Base-by-base conservation (phyloP, 2,113 vertebrate species). In the Daboia siamensis region DNA sequence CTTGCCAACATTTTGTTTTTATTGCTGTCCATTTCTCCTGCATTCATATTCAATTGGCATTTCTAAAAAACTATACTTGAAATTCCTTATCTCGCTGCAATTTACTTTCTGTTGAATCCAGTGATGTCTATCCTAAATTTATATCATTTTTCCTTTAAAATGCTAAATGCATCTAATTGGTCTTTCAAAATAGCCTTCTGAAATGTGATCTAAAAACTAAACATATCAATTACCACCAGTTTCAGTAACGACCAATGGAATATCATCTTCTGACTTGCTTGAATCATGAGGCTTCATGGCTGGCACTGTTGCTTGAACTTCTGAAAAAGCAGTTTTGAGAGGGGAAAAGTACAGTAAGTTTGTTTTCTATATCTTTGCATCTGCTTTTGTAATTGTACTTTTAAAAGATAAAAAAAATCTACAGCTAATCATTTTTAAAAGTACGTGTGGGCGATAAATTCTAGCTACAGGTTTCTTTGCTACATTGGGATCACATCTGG, bases 211-310 rank as follows among this genome's bases (percentile, higher is more conserved):
- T 80, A 87, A 91, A 89, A 93, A 24, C 92, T 8, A 91, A 5
- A 23, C 59, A 87, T 96, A 90, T 15, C 89, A 91, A 91, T 97
- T 97, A 98, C 98, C 98, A 98, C 98, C 98, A 97, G 98, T 96
- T 97, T 98, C 98, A 93, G 98, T 98, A 93, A 98, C 97, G 89
- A 97, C 97, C 89, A 98, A 94, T 93, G 98, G 97, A 94, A 97
- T 97, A 80, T 97, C 94, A 87, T 98, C 97, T 96, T 96, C 97
- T 92, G 98, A 97, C 92, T 97, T 97, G 91, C 95, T 97, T 94
- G 97, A 97, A 93, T 97, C 97, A 56, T 97, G 96, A 20, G 97
- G 92, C 92, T 97, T 98, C 96, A 96, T 97, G 54, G 96, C 95
- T 59, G 97, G 95, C 11, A 96, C 96, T 12, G 97, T 97, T 87